Percentiles rank a stretch among this genome's conserved stretches.
phyloP scores from a whole-genome alignment of 2,797 vertebrate genomes.

The Gallirallus australis region DNA sequence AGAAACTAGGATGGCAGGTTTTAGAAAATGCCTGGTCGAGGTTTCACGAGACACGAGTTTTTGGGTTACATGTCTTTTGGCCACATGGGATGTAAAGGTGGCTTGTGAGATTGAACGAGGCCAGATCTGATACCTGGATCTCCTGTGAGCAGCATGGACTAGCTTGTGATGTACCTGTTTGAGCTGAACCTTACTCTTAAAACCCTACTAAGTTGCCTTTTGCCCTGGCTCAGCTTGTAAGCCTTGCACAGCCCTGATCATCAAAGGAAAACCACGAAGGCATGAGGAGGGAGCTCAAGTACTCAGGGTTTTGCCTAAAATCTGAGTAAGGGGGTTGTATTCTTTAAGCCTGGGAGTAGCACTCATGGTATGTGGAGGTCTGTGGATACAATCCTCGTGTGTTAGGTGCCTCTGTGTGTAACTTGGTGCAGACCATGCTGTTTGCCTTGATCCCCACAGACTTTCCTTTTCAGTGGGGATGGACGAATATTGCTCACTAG shows the following conservation, averaged over 20 bases:
- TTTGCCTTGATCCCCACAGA: accelerated
- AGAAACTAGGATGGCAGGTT: not conserved
- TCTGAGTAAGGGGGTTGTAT: not conserved
- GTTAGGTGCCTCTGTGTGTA: not conserved
- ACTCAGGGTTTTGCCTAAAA: not conserved
- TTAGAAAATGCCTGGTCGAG: not conserved
- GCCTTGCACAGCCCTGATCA: not conserved
- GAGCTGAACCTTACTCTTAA: not conserved
- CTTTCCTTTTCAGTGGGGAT: not conserved
- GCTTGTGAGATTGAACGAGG: not conserved
- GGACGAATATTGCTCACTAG: not conserved
- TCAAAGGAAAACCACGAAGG: not conserved
- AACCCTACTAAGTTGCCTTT: not conserved
- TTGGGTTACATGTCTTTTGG: not conserved
- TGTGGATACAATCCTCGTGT: accelerated
- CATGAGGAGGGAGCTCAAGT: not conserved
- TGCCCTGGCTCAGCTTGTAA: not conserved
- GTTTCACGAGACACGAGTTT: not conserved
- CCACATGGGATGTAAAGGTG: not conserved
- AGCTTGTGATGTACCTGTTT: not conserved
- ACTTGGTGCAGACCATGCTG: not conserved
- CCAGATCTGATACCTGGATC: not conserved
- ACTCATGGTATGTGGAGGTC: not conserved
- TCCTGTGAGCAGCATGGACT: not conserved
- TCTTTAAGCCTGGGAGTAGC: not conserved